Percentiles rank a stretch among this genome's conserved stretches.
Evolutionary conservation across 2,797 vertebrate genomes (phyloP).

Genomic region (Anas georgica): DNA sequence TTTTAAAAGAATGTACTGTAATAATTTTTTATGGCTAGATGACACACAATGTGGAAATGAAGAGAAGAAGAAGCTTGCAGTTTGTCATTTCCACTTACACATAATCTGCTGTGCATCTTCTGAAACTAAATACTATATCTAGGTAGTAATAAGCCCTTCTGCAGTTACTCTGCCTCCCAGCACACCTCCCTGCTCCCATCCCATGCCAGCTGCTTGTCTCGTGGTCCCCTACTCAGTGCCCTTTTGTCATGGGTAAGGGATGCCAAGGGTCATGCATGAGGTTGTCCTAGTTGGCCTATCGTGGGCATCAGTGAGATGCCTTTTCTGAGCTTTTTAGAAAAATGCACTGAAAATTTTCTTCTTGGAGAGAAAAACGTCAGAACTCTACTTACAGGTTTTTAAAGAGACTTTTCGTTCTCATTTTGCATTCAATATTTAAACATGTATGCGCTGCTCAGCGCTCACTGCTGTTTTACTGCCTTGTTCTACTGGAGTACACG

Average conservation of each 20-base stretch:
- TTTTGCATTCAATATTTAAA: conserved; percentile 47
- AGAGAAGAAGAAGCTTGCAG: background rate
- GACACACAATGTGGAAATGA: background rate
- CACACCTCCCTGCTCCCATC: background rate
- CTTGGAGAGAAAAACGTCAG: conserved; percentile 5
- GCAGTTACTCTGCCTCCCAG: background rate
- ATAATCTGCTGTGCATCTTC: background rate
- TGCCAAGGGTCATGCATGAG: background rate
- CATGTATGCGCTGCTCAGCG: conserved; percentile 3
- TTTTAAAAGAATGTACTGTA: background rate
- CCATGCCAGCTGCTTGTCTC: background rate
- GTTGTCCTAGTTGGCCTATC: fast-evolving
- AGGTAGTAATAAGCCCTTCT: background rate
- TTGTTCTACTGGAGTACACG: background rate
- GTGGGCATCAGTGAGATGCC: background rate
- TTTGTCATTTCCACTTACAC: background rate
- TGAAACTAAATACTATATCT: fast-evolving
- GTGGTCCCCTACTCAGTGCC: background rate
- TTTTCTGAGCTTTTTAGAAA: background rate
- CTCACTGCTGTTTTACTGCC: background rate
- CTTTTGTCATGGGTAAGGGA: background rate
- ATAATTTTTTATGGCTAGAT: no score
- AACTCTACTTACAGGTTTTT: background rate
- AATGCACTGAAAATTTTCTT: background rate
- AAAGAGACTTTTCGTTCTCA: conserved; percentile 4